Evolutionary conservation across 2,888 invertebrate genomes (phyloP).

Genomic region (Alloscopus bannaensis): DNA sequence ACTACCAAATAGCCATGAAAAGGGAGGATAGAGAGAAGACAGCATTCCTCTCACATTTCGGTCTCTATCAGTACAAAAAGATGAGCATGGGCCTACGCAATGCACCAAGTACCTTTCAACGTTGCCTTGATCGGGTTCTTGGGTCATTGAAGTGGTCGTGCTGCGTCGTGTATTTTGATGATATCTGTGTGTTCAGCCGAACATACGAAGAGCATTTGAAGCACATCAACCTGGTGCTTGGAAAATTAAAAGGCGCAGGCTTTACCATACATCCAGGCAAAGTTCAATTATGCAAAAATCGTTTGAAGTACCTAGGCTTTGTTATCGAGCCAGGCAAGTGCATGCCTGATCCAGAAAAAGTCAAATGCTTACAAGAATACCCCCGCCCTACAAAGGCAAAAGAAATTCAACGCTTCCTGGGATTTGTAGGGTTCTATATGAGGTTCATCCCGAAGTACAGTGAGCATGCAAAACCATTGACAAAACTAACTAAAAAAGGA

Average conservation of each 20-base stretch:
- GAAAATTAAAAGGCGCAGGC: conserved; percentile 44
- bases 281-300: conserved; percentile 52
- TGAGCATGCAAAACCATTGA: conserved; percentile 48
- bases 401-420: conserved; percentile 56
- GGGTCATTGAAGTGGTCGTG: conserved; percentile 71
- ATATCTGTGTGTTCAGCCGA: conserved; percentile 70
- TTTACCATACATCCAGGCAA: conserved; percentile 72
- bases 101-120: conserved; percentile 74
- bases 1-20: conserved; percentile 74
- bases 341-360: conserved; percentile 74
- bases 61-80: conserved; percentile 74
- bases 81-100: conserved; percentile 74
- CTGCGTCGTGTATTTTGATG: conserved; percentile 74
- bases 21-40: conserved; percentile 72
- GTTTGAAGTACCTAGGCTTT: conserved; percentile 75
- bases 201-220: conserved; percentile 62
- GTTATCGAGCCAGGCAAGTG: conserved; percentile 74
- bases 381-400: conserved; percentile 49
- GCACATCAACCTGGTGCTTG: conserved; percentile 56
- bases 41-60: conserved; percentile 73
- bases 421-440: conserved; percentile 60
- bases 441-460: conserved; percentile 56
- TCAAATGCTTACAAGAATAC: conserved; percentile 55
- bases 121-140: conserved; percentile 74
- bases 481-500: conserved; percentile 52